Evolutionary conservation across 2,888 invertebrate genomes (phyloP), one percentile per base, ranked within the genome.

Genomic region (Mystacides longicornis): DNA sequence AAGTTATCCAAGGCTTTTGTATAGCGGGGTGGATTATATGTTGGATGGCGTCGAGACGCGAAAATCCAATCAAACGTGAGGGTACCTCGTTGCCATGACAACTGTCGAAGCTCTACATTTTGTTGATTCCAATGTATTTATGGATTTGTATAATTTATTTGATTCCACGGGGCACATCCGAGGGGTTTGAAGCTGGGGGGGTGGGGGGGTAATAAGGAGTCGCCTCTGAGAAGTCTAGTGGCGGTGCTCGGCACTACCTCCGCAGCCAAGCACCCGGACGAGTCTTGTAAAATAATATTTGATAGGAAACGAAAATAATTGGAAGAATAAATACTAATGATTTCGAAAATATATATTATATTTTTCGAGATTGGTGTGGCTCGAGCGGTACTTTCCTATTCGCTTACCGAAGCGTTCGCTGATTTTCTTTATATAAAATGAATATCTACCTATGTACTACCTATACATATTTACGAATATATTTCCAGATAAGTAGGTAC

Each of bases 61-160:
- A 49, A 59, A 60, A 60, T 56, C 60, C 60, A 60, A 60, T 60
- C 60, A 60, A 56, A 58, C 56, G 58, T 54, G 49, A 58, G 60
- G 60, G 60, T 21, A 57, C 55, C 48, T 49, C 56, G 60, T 60
- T 49, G 23, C 56, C 58, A 60, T 60, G 58, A 56, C 51, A 33
- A 60, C 60, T 42, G 48, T 51, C 57, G 43, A 49, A 22, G 49
- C 48, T 56, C 49, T 52, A 52, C 56, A 47, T 23, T 47, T 19
- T 45, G 45, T 21, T 45, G 45, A 45, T 45, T 45, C 45, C 20
- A 45, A 19, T 19, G 21, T 45, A 45, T 45, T 45, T 45, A 37
- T 37, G 37, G 37, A 37, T 37, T 37, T 37, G 37, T 37, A 37
- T 37, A 37, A 37, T 14, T 37, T 37, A 37, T 37, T 37, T 37